These are phyloP conservation scores for Perca fluviatilis DNA, from an alignment of 2,113 vertebrate genomes.

Conservation along the genomic window DNA sequence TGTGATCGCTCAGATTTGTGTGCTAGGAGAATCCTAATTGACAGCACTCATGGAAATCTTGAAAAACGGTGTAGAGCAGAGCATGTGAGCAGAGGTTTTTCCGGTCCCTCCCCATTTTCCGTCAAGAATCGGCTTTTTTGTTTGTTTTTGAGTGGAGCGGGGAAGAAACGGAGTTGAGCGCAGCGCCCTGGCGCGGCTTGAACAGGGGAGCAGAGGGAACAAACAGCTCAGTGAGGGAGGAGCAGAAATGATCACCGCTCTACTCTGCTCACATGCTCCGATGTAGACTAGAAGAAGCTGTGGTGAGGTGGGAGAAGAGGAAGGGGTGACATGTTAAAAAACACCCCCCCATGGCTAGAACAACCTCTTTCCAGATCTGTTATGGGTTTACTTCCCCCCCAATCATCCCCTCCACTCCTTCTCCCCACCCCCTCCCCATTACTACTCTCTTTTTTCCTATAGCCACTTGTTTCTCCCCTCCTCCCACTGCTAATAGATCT, in stretches of 20 bases:
- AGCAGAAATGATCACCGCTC: too few relatives aligned
- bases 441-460: constrained; percentile 25
- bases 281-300: not conserved
- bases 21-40: not conserved
- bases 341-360: too few relatives aligned
- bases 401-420: constrained; percentile 8
- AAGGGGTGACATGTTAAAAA: not conserved
- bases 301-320: not conserved
- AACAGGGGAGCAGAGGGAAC: too few relatives aligned
- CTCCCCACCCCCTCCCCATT: constrained; percentile 26
- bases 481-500: constrained; percentile 43
- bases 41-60: not conserved
- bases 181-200: too few relatives aligned
- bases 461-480: constrained; percentile 48
- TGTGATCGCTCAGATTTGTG: not conserved
- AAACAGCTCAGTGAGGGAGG: too few relatives aligned
- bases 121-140: too few relatives aligned
- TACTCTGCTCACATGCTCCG: not conserved
- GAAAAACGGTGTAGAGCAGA: not conserved
- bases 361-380: not conserved
- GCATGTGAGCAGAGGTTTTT: too few relatives aligned
- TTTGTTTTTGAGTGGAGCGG: too few relatives aligned
- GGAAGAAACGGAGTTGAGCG: too few relatives aligned
- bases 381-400: not conserved
- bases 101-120: too few relatives aligned